These are phyloP conservation scores for Folsomia candida DNA, from an alignment of 2,888 invertebrate genomes.

Conservation along the genomic window DNA sequence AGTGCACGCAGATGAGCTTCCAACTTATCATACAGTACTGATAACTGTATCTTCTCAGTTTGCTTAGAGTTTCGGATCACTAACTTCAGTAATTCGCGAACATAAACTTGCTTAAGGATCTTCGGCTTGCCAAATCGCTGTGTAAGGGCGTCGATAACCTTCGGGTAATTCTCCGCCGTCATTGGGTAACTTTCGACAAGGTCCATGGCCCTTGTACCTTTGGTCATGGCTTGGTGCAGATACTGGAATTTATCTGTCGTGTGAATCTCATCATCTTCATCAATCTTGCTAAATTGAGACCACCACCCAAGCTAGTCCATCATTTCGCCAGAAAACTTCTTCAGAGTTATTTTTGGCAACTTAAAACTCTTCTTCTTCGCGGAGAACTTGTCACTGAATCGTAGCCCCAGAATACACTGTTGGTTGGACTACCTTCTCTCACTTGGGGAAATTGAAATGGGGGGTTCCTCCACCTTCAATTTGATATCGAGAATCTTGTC, in stretches of 20 bases:
- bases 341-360: conserved; percentile 40
- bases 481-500: background rate
- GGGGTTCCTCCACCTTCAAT: background rate
- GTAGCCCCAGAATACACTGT: no score
- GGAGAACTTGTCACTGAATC: background rate
- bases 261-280: conserved; percentile 38
- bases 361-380: conserved; percentile 24
- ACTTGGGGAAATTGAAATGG: no score
- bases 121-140: conserved; percentile 43
- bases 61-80: conserved; percentile 50
- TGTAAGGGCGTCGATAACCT: conserved; percentile 39
- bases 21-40: conserved; percentile 27
- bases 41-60: background rate
- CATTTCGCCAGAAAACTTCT: conserved; percentile 43
- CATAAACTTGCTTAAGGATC: conserved; percentile 50
- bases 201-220: conserved; percentile 42
- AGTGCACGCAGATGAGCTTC: conserved; percentile 28
- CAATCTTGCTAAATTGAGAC: no score
- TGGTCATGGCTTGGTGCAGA: conserved; percentile 38
- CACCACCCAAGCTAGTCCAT: no score
- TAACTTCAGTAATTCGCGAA: no score
- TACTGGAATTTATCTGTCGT: conserved; percentile 40
- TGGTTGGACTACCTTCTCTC: no score
- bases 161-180: conserved; percentile 49
- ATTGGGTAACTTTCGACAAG: conserved; percentile 40